Evolutionary conservation across 2,888 invertebrate genomes (phyloP).

Genomic region (Nebria brevicollis): DNA sequence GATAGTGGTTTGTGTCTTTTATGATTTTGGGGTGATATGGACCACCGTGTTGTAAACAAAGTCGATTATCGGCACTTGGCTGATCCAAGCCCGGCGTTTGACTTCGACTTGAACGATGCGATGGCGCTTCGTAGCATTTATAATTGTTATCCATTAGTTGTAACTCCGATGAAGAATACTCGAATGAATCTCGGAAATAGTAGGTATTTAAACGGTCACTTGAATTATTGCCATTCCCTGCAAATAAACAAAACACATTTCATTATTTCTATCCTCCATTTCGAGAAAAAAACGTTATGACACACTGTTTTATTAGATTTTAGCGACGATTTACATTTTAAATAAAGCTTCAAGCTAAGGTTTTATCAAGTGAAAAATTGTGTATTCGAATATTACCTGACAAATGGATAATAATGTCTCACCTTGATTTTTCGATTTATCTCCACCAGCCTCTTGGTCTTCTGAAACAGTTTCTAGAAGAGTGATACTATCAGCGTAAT

Average conservation of each 20-base stretch:
- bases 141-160: slow-evolving; percentile 68
- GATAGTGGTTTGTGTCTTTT: slow-evolving; percentile 60
- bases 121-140: slow-evolving; percentile 59
- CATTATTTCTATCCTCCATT: too few species aligned
- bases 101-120: slow-evolving; percentile 64
- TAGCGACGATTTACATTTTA: too few species aligned
- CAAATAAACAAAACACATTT: background rate
- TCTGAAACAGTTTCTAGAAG: slow-evolving; percentile 76
- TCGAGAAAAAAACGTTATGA: too few species aligned
- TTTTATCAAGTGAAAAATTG: too few species aligned
- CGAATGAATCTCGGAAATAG: slow-evolving; percentile 79
- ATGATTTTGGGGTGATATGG: slow-evolving; percentile 49
- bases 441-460: slow-evolving; percentile 69
- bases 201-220: slow-evolving; percentile 70
- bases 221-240: slow-evolving; percentile 61
- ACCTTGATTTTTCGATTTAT: slow-evolving; percentile 61
- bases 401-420: slow-evolving; percentile 20
- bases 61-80: slow-evolving; percentile 60
- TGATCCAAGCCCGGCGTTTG: slow-evolving; percentile 62
- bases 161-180: slow-evolving; percentile 84
- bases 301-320: too few species aligned
- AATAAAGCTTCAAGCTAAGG: too few species aligned
- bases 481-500: slow-evolving; percentile 59
- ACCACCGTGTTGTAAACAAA: slow-evolving; percentile 56
- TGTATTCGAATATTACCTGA: background rate